Evolutionary conservation across 1,140 invertebrate species (phyloP).

Genomic region (Pararge aegeria): DNA sequence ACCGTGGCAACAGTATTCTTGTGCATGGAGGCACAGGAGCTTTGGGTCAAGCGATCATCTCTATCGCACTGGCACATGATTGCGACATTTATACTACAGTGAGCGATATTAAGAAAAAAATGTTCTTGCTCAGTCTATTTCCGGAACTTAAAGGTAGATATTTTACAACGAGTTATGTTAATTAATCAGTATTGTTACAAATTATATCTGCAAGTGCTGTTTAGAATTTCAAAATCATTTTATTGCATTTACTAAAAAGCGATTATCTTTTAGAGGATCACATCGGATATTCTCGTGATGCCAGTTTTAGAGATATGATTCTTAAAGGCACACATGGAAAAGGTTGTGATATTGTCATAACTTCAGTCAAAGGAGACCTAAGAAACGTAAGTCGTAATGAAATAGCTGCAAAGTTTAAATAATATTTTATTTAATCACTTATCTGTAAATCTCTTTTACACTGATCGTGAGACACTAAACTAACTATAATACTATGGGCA

Average conservation of each 20-base stretch:
- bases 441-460: too few species aligned
- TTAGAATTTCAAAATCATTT: too few species aligned
- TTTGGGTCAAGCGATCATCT: conserved; percentile 88
- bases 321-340: conserved; percentile 16
- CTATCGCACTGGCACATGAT: conserved; percentile 81
- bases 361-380: conserved; percentile 27
- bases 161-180: too few species aligned
- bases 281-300: conserved; percentile 37
- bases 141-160: conserved; percentile 67
- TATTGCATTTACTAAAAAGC: too few species aligned
- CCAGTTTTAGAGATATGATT: conserved; percentile 31
- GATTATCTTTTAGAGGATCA: conserved; percentile 37
- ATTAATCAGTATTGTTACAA: too few species aligned
- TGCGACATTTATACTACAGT: conserved; percentile 84
- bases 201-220: too few species aligned
- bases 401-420: too few species aligned
- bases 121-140: conserved; percentile 75
- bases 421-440: too few species aligned
- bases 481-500: too few species aligned
- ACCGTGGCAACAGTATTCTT: background rate
- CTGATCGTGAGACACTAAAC: too few species aligned
- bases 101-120: conserved; percentile 70
- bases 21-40: conserved; percentile 85
- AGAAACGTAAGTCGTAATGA: conserved; percentile 31
- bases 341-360: conserved; percentile 32